These are phyloP conservation scores for Apis florea DNA, from an alignment of 1,140 invertebrate species.

Conservation along the genomic window DNA sequence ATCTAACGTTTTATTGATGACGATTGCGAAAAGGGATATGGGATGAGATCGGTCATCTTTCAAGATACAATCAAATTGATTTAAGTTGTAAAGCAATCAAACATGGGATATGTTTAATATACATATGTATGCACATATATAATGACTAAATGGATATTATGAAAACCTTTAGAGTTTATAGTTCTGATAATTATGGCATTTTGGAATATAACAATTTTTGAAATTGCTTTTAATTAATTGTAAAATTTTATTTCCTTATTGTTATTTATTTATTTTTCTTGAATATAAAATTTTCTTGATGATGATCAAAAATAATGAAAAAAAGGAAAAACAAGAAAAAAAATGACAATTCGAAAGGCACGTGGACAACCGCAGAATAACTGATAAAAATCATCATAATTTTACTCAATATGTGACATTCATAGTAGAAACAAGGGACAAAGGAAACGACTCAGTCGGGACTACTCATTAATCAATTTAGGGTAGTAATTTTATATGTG, in stretches of 20 bases:
- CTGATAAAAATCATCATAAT: conserved; percentile 38
- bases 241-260: not conserved
- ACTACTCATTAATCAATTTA: conserved; percentile 44
- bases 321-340: not conserved
- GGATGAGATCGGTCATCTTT: conserved; percentile 19
- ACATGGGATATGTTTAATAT: not conserved
- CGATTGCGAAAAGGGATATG: conserved; percentile 13
- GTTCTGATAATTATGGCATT: not conserved
- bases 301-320: not conserved
- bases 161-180: too few species aligned
- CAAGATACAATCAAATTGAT: conserved; percentile 8
- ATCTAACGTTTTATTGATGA: conserved; percentile 2
- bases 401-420: conserved; percentile 9
- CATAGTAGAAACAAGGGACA: not conserved
- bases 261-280: not conserved
- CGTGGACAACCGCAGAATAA: not conserved
- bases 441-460: conserved; percentile 8
- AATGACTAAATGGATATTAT: not conserved
- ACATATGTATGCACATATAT: not conserved
- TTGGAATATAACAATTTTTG: not conserved
- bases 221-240: not conserved
- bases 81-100: not conserved
- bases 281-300: not conserved
- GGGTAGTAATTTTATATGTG: not conserved
- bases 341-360: conserved; percentile 24